These are phyloP conservation scores for Phrynosoma platyrhinos DNA, from an alignment of 2,113 vertebrate genomes.

Conservation along the genomic window DNA sequence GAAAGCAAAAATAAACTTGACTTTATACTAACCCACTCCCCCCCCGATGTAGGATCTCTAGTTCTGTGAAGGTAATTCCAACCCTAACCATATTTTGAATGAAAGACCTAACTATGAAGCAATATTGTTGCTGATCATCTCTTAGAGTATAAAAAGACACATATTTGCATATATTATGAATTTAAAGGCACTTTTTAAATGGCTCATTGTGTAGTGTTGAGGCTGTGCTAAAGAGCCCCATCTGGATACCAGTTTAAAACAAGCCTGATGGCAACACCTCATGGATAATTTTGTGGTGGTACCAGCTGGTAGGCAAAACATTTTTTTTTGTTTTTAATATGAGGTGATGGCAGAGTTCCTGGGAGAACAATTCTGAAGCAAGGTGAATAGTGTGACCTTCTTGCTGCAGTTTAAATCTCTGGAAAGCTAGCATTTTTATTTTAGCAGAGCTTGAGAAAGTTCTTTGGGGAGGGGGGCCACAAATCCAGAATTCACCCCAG, in stretches of 20 bases:
- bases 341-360: conserved; percentile 4
- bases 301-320: conserved; percentile 39
- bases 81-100: conserved; percentile 6
- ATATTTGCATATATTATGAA: conserved; percentile 27
- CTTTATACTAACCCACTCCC: too few relatives aligned
- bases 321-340: background rate
- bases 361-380: background rate
- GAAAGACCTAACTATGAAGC: conserved; percentile 27
- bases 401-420: background rate
- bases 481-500: background rate
- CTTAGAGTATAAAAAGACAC: conserved; percentile 32
- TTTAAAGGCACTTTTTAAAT: conserved; percentile 30
- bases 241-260: conserved; percentile 29
- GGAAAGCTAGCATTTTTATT: background rate
- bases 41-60: background rate
- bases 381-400: conserved; percentile 20
- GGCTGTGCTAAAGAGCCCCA: conserved; percentile 30
- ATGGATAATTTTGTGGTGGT: conserved; percentile 7
- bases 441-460: too few relatives aligned
- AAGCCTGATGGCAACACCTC: conserved; percentile 5
- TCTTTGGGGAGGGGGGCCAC: background rate
- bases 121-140: conserved; percentile 9
- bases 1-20: background rate
- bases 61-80: background rate
- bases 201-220: conserved; percentile 3